Base-by-base conservation (phyloP, 2,797 vertebrate species). In the Helarctos malayanus region DNA sequence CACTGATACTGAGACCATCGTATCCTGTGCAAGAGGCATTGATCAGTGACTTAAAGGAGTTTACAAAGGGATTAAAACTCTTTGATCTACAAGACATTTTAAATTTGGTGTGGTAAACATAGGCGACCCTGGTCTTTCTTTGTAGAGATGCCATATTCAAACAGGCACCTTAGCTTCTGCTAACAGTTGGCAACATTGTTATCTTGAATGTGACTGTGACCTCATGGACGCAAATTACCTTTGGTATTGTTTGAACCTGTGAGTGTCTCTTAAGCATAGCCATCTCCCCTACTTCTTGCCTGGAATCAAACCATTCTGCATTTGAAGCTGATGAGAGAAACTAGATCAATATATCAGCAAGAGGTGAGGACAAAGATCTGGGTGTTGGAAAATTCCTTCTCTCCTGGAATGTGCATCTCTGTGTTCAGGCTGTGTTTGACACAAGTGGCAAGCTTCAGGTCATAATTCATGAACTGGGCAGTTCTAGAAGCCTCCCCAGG, bases 31-130 rank as follows among this genome's bases (percentile, higher is more conserved):
- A 81, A 87, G 75, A 94, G 52, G 8, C 49, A 57, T 35, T 76
- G 29, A 47, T 68, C 68, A n/a, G 81, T 68, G 89, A 95, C 59
- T 81, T 57, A 52, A 61, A 89, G 73, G 16, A 52, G 29, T 96
- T 92, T 82, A 49, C 21, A 54, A 54, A 93, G 71, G 76, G 27
- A 61, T 65, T 73, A 89, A 41, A 10, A 21, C 25, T 57, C 5
- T 83, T 88, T 94, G 73, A 89, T 86, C 59, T 54, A 45, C 2
- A 81, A 56, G 69, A 78, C 68, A 41, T 32, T 95, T 97, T 85
- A 88, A 45, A 78, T 87, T 29, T 56, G 52, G 41, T 56, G 25
- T 59, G 61, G 18, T 71, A 75, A 82, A 54, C 80, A 57, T 35
- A 29, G 68, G 5, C 49, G 75, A 81, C 63, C 4, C 32, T 78